A percentile compares a stretch with the other conserved stretches of the same genome.
Conservation (phyloP, 2,113 vertebrate species). For the Atherinomorus stipes region DNA sequence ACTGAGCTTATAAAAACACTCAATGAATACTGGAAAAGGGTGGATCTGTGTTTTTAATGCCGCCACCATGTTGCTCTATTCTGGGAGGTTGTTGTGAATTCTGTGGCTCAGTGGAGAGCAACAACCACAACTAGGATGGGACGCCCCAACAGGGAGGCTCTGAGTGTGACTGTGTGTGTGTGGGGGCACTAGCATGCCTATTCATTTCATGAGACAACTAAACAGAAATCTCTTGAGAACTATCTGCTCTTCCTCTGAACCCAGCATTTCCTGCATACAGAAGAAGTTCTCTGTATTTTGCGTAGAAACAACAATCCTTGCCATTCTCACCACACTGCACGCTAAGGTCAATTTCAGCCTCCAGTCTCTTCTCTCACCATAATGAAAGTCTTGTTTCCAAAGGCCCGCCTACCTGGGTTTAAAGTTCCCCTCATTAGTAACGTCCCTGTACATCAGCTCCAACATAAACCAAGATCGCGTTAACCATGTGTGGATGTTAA, state of each 20-base stretch:
- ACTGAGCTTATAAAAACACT: conserved; percentile 60
- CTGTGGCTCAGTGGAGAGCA: conserved; percentile 68
- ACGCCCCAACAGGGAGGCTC: conserved; percentile 68
- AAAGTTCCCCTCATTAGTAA: conserved; percentile 25
- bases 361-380: conserved; percentile 28
- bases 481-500: conserved; percentile 36
- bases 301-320: conserved; percentile 35
- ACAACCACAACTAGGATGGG: conserved; percentile 67
- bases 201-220: conserved; percentile 74
- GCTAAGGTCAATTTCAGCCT: conserved; percentile 13
- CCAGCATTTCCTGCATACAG: conserved; percentile 52
- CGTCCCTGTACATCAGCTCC: conserved; percentile 5
- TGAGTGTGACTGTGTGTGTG: conserved; percentile 26
- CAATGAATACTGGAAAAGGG: conserved; percentile 72
- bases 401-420: background rate
- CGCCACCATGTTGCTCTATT: conserved; percentile 73
- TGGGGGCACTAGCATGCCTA: conserved; percentile 44
- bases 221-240: conserved; percentile 72
- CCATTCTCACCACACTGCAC: conserved; percentile 10
- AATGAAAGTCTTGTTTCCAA: conserved; percentile 25
- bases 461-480: conserved; percentile 16
- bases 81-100: conserved; percentile 81
- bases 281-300: conserved; percentile 37
- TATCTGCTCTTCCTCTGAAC: conserved; percentile 54
- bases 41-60: conserved; percentile 70